A percentile compares a stretch with the other conserved stretches of the same genome.
These are phyloP conservation scores for Pseudopodoces humilis DNA, from an alignment of 2,113 vertebrate genomes.

Conservation along the genomic window DNA sequence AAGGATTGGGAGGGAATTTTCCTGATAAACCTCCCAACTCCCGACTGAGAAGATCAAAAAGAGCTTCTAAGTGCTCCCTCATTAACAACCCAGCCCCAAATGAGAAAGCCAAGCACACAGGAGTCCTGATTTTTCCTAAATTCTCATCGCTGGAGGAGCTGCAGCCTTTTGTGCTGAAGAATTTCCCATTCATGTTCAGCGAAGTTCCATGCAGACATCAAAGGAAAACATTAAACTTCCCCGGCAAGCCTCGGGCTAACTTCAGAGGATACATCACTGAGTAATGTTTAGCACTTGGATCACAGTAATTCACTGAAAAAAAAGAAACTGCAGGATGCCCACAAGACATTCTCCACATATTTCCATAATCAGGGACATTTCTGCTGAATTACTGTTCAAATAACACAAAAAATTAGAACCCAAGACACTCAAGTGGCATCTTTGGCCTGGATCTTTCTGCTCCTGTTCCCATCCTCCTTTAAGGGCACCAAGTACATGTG, in stretches of 20 bases:
- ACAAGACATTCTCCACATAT: constrained; percentile 72
- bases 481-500: background rate
- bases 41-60: background rate
- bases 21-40: background rate
- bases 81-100: background rate
- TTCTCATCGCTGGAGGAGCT: background rate
- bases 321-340: constrained; percentile 49
- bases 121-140: background rate
- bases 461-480: background rate
- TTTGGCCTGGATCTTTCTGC: background rate
- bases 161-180: constrained; percentile 6
- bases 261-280: constrained; percentile 52
- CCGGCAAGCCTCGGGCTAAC: constrained; percentile 44
- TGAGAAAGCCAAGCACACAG: background rate
- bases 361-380: constrained; percentile 50
- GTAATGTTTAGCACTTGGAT: constrained; percentile 46
- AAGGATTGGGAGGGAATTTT: background rate
- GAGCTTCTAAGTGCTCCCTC: background rate
- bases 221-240: constrained; percentile 27
- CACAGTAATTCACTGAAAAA: background rate
- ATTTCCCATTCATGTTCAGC: background rate
- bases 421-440: background rate
- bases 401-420: background rate
- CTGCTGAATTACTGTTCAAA: constrained; percentile 39
- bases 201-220: constrained; percentile 26